phyloP scores from a whole-genome alignment of 2,113 vertebrate genomes.

The Nothobranchius kuhntae region DNA sequence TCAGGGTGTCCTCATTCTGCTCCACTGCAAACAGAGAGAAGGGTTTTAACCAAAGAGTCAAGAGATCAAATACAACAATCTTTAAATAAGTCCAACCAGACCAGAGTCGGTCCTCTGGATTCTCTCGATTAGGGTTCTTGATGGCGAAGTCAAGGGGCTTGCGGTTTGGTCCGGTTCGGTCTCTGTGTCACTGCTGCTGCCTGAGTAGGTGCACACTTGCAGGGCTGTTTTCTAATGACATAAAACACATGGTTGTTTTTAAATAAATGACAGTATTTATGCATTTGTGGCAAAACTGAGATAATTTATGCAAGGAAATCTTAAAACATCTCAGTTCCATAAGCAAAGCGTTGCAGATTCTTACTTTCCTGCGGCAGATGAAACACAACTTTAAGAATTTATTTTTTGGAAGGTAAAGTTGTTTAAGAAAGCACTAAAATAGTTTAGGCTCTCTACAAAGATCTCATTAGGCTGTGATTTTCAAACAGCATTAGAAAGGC shows the following conservation, averaged over 20 bases:
- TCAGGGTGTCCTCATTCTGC: slow-evolving; percentile 63
- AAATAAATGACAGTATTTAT: neutral
- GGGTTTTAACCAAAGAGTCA: neutral
- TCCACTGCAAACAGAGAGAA: slow-evolving; percentile 25
- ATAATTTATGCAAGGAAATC: too few relatives aligned
- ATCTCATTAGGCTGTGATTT: too few relatives aligned
- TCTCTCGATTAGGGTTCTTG: slow-evolving; percentile 43
- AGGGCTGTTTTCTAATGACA: slow-evolving; percentile 51
- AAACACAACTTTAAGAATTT: too few relatives aligned
- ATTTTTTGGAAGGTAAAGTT: too few relatives aligned
- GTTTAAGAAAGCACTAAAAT: too few relatives aligned
- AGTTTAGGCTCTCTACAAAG: too few relatives aligned
- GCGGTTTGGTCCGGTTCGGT: slow-evolving; percentile 35
- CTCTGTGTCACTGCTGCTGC: slow-evolving; percentile 67
- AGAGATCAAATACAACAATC: neutral
- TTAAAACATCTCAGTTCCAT: too few relatives aligned
- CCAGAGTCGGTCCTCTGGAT: slow-evolving; percentile 48
- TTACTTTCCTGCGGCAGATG: too few relatives aligned
- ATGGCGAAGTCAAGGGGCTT: slow-evolving; percentile 33
- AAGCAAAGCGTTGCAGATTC: too few relatives aligned
- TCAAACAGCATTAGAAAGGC: too few relatives aligned
- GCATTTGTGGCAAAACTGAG: too few relatives aligned
- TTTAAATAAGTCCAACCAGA: slow-evolving; percentile 6
- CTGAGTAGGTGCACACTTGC: slow-evolving; percentile 59
- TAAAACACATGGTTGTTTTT: neutral